These are phyloP conservation scores for Tauraco erythrolophus DNA, from an alignment of 2,113 vertebrate genomes.

Conservation along the genomic window DNA sequence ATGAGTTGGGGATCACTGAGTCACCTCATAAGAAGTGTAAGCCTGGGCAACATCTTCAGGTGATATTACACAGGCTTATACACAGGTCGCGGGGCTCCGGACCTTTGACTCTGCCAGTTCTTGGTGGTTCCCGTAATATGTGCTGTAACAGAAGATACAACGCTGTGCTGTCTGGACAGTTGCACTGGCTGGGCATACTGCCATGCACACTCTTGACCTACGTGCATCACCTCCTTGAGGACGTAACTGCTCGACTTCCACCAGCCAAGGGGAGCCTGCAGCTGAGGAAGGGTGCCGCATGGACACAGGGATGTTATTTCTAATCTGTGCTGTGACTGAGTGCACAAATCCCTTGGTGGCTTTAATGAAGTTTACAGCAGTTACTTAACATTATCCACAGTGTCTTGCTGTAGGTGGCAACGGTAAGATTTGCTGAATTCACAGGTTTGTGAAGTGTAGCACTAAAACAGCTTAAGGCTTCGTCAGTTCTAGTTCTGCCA, in stretches of 20 bases:
- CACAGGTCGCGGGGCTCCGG: background rate
- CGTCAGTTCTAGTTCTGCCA: slow-evolving; percentile 49
- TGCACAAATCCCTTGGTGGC: background rate
- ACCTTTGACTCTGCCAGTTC: background rate
- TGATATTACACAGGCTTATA: background rate
- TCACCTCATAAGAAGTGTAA: rapidly evolving
- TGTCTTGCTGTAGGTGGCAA: slow-evolving; percentile 16
- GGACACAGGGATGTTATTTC: background rate
- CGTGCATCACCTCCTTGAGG: rapidly evolving
- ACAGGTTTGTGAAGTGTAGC: background rate
- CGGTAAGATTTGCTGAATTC: background rate
- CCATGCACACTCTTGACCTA: rapidly evolving
- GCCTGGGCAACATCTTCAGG: background rate
- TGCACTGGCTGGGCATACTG: background rate
- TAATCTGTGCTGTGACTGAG: background rate
- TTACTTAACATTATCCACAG: background rate
- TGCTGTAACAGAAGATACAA: background rate
- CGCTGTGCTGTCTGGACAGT: background rate
- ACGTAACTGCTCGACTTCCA: rapidly evolving
- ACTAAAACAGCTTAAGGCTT: slow-evolving; percentile 23
- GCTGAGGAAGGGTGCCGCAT: background rate
- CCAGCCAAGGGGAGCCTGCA: background rate
- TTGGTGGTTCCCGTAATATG: too few species aligned
- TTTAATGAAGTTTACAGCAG: background rate
- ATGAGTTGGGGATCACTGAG: rapidly evolving